Base-by-base conservation (phyloP, 30 jellyfish, hydroid and myxozoan species). In the Rhopilema esculentum region DNA sequence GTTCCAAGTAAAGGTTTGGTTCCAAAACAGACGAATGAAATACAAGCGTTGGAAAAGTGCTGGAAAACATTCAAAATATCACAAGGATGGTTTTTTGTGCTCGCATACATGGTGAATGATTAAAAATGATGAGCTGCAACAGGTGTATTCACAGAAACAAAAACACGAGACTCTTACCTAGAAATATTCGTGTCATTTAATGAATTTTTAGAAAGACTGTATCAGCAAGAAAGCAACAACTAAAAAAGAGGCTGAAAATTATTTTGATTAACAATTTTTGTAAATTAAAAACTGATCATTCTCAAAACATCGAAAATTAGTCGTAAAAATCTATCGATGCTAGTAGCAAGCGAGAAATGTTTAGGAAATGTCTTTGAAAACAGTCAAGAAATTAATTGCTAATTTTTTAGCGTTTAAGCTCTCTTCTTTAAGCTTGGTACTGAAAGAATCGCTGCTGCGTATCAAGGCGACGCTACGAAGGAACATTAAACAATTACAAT, bases 1-100 rank as follows among this genome's bases (percentile, higher is more conserved):
- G 76, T 87, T 87, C 30, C 96, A 87, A 70, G 90, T 87, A 22
- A 87, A 87, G 61, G 96, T 87, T 0, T 87, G 96, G 96, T 87
- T 87, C 64, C 96, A 87, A 61, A 87, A 87, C 50, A 69, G 90
- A 22, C 69, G 96, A 24, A 87, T 87, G 96, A 76, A 77, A 64
- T 68, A 50, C 33, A 87, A 87, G 69, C 72, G 96, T 25, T 87
- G 96, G 90, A 49, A 77, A 32, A 87, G 90, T 62, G 87, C 90
- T n/a, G 53, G 23, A 27, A 64, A 49, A 49, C 89, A 73, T 9
- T 21, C 67, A 1, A 50, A 64, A 0, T 23, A 24, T 0, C 31
- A 30, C 15, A 19, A 72, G 8, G 77, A 87, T 0, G 31, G 62
- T 0, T 85, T 87, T 27, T 85, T 52, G 27, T 74, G 94, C 27